Evolutionary conservation across 2,888 invertebrate species (phyloP), one percentile per base, ranked within the genome.

Genomic region (Eugnorisma glareosa): DNA sequence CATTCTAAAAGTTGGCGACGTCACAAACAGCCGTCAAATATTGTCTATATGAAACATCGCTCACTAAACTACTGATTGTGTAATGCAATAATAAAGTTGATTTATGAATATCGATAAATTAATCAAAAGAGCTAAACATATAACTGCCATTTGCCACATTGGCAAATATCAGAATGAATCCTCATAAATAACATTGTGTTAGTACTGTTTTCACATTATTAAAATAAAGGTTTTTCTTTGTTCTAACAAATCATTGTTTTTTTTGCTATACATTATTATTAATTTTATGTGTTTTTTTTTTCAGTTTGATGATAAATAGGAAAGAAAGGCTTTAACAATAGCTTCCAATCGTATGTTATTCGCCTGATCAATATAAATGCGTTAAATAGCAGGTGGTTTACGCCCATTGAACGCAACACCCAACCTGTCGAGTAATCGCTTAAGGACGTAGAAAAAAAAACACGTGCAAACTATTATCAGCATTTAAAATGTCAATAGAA

Each of bases 401-500:
- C 13, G 48, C 40, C 64, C 24, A 73, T 45, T 45, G 31, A 59
- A 78, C 48, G n/a, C 40, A 69, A 71, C 48, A 8, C 21, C 28
- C 28, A 18, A 48, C 13, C 43, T 21, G 21, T n/a, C 3, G 24
- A 31, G 24, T 51, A 43, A 73, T 66, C 24, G 57, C 35, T 35
- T 48, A 24, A 15, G 3, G 4, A 40, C 13, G 35, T 76, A 45
- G 61, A 40, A 51, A 78, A 70, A 63, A 73, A 73, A 74, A 63
- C 35, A 69, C 37, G 66, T 59, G 40, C 40, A 72, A 48, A 66
- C 43, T 68, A 78, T 73, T 82, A 77, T 82, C 83, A 70, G 54
- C 67, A 43, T 72, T 69, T 57, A 43, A 72, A 75, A 85, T 43
- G 69, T 77, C 68, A 71, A 76, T 76, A 83, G 61, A 72, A 72